Percentiles rank a stretch among this genome's conserved stretches.
These are phyloP conservation scores for Meteorus sp. DNA, from an alignment of 1,140 invertebrate genomes.

Conservation along the genomic window DNA sequence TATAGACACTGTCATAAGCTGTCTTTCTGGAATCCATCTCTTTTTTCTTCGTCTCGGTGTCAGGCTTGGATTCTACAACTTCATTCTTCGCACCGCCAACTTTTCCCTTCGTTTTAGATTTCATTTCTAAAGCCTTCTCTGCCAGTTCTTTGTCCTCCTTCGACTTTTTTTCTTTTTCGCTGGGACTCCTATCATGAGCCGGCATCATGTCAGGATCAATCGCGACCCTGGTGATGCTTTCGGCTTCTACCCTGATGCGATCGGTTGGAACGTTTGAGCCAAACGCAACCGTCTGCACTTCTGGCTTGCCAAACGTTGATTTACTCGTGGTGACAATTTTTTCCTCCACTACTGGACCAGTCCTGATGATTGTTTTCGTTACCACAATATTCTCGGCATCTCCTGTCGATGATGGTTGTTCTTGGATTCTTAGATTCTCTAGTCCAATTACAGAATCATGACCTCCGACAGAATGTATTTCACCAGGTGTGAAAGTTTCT, in stretches of 20 bases:
- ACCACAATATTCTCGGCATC: slow-evolving; percentile 19
- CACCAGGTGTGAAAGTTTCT: slow-evolving; percentile 27
- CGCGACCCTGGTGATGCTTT: slow-evolving; percentile 28
- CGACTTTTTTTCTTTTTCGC: slow-evolving; percentile 42
- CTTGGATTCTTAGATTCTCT: neutral
- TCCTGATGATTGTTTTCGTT: slow-evolving; percentile 25
- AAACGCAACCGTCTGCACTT: slow-evolving; percentile 32
- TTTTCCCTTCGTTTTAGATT: slow-evolving; percentile 20
- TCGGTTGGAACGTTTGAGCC: slow-evolving; percentile 29
- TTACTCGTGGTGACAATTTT: slow-evolving; percentile 17
- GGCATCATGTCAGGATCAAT: slow-evolving; percentile 27
- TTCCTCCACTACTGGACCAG: slow-evolving; percentile 23
- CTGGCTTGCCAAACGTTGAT: slow-evolving; percentile 25
- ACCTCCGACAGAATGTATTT: slow-evolving; percentile 29
- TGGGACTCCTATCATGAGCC: slow-evolving; percentile 27
- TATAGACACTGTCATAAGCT: slow-evolving; percentile 46
- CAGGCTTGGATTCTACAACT: slow-evolving; percentile 8
- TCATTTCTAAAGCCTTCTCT: slow-evolving; percentile 32
- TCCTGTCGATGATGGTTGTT: neutral
- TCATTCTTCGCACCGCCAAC: neutral
- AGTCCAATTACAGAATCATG: slow-evolving; percentile 27
- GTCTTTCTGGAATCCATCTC: slow-evolving; percentile 28
- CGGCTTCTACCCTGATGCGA: slow-evolving; percentile 19
- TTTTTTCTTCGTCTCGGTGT: slow-evolving; percentile 17
- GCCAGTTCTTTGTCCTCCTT: slow-evolving; percentile 47